A percentile compares a stretch with the other conserved stretches of the same genome.
phyloP scores from a whole-genome alignment of 2,888 invertebrate genomes.

The Drosophila mayaguana region DNA sequence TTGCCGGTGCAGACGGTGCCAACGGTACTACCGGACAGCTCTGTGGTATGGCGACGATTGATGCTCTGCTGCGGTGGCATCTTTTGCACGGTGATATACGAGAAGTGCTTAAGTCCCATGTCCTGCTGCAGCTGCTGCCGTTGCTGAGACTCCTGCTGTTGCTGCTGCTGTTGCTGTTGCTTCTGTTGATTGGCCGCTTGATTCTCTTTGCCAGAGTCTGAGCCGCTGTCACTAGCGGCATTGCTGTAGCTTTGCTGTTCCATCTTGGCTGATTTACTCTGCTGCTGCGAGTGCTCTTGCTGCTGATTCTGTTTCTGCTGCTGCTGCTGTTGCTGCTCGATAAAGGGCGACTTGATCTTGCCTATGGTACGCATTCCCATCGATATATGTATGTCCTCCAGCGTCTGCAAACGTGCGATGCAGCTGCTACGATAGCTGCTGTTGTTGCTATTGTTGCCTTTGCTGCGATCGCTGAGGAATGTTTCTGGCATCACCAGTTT shows the following conservation, averaged over 20 bases:
- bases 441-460: constrained; percentile 23
- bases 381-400: constrained; percentile 56
- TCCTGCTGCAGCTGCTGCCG: constrained; percentile 45
- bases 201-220: constrained; percentile 84
- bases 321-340: constrained; percentile 75
- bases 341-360: constrained; percentile 84
- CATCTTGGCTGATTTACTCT: constrained; percentile 58
- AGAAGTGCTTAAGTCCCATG: constrained; percentile 60
- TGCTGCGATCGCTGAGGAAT: constrained; percentile 78
- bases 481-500: constrained; percentile 81
- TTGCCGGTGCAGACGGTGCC: constrained; percentile 28
- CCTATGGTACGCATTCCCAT: constrained; percentile 80
- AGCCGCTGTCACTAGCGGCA: constrained; percentile 50
- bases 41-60: constrained; percentile 62
- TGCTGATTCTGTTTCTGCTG: constrained; percentile 32
- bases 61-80: constrained; percentile 26
- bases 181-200: constrained; percentile 61
- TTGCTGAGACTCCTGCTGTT: constrained; percentile 39
- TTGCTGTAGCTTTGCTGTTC: constrained; percentile 41
- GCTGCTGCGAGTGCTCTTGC: constrained; percentile 9
- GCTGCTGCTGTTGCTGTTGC: constrained; percentile 17
- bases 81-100: constrained; percentile 44
- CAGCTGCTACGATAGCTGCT: constrained; percentile 36
- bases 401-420: constrained; percentile 43
- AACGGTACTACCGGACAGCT: constrained; percentile 35